Conservation (phyloP, 2,113 vertebrate genomes). For the Callopanchax toddi region DNA sequence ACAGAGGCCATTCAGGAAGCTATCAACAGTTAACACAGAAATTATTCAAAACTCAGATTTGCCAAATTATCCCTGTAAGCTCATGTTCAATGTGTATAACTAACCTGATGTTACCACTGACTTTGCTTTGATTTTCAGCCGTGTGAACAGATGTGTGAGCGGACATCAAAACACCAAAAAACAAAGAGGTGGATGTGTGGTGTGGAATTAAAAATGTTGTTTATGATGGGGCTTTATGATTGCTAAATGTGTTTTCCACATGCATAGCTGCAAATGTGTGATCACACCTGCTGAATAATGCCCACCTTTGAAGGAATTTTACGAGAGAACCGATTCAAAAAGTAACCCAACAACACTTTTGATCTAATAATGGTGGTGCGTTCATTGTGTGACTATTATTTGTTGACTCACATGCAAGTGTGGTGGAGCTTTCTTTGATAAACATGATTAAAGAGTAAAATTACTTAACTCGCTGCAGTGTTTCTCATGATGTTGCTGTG, state of each 20-base stretch:
- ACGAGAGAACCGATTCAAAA: conserved; percentile 41
- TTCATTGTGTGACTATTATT: conserved; percentile 38
- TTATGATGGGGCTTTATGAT: conserved; percentile 37
- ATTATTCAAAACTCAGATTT: too few species aligned
- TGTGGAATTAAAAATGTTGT: conserved; percentile 31
- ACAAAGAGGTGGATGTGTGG: conserved; percentile 4
- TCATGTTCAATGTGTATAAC: background rate
- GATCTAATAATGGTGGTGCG: conserved; percentile 23
- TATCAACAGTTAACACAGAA: too few species aligned
- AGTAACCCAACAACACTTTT: conserved; percentile 41
- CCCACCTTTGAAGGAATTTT: conserved; percentile 41
- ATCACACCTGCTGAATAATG: conserved; percentile 62
- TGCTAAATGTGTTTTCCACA: conserved; percentile 39
- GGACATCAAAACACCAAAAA: conserved; percentile 25
- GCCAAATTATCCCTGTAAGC: background rate
- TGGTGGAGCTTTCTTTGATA: conserved; percentile 43
- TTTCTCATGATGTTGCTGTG: conserved; percentile 22
- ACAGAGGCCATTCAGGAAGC: too few species aligned
- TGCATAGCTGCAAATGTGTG: conserved; percentile 17
- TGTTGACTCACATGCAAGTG: conserved; percentile 45
- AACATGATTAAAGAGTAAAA: conserved; percentile 36
- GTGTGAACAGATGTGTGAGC: conserved; percentile 13
- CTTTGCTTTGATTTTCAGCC: conserved; percentile 29
- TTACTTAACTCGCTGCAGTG: background rate
- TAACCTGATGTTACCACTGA: conserved; percentile 4